Base-by-base conservation (phyloP, 2,888 invertebrate genomes). In the Bellardia bayeri region DNA sequence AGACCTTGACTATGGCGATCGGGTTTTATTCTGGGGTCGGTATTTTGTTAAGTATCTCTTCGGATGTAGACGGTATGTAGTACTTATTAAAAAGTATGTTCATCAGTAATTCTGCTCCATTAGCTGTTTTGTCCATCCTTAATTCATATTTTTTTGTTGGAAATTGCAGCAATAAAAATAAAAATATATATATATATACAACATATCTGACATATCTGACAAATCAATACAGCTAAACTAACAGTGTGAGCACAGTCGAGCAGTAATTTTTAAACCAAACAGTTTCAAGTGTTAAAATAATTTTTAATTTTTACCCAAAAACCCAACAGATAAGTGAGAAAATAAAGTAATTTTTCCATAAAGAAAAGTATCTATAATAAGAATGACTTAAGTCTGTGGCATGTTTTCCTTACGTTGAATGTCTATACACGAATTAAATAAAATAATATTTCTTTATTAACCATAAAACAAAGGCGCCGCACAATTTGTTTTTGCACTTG, bases 361-460 rank as follows among this genome's bases (percentile, higher is more conserved):
- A 33, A 45, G 33, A 23, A 58, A 56, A 45, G 33, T n/a, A 79
- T 49, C 58, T 33, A 16, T 33, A 61, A 33, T 45, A 68, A 42
- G 37, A 58, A 79, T 37, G 56, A 3, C 45, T 58, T 37, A 37
- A 58, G 64, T 33, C 51, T 51, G 23, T 54, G 45, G 30, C 11
- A 63, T 71, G 42, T 30, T 56, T 56, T 81, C 7, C 30, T 49
- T 23, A 0, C 30, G 23, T 23, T 23, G 23, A 68, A 64, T 82
- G 82, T 49, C 56, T 58, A 30, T 61, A 3, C 40, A 23, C n/a
- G 49, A 49, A 68, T 61, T 82, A 30, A 71, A 54, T 71, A 63
- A 75, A 69, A 82, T 40, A 75, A 74, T 82, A 82, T 75, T 75
- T 68, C 58, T 51, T 68, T 75, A 63, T 71, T 71, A 83, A 78